Evolutionary conservation across 2,888 invertebrate genomes (phyloP), one percentile per base, ranked within the genome.

Genomic region (Noctua pronuba): DNA sequence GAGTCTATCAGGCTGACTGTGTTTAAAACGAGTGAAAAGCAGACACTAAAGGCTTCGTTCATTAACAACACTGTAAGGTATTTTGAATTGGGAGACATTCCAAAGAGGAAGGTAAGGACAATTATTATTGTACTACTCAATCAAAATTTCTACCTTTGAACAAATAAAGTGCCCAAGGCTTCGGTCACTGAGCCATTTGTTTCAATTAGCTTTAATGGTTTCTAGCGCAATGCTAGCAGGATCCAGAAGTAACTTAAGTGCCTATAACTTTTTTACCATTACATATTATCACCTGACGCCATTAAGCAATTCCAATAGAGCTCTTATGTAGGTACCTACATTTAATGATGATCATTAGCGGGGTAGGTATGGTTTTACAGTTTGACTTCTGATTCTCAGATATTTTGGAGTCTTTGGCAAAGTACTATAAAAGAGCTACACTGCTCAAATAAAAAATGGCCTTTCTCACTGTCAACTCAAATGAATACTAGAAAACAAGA

Each of bases 41-140:
- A 97, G 90, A 96, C 97, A 0, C 93, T 98, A 82, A 98, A 98
- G 93, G 97, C 98, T 1, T 93, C 92, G 55, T 95, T 97, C 77
- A 95, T 95, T 82, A 95, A 96, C 67, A 95, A 95, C 52, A 91
- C 94, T 79, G 94, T 96, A 0, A 95, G 97, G 88, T 98, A 98
- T 93, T 98, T 98, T 92, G 98, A 98, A 92, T 95, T 98, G 80
- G 97, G 97, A 1, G 97, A 97, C 3, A 96, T 97, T 85, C 93
- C 97, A 13, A 97, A 97, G 79, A 96, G 96, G 87, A 96, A 96
- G 90, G 97, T 97, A 94, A 77, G 72, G 11, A 62, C 31, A 62
- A 35, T 41, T 41, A 41, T 41, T 41, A 41, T 41, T 41, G 10
- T 41, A 41, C 41, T 10, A 31, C 2, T 18, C 41, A 5, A 49